Evolutionary conservation across 2,888 invertebrate genomes (phyloP), one percentile per base, ranked within the genome.

Genomic region (Morinoia aosen): DNA sequence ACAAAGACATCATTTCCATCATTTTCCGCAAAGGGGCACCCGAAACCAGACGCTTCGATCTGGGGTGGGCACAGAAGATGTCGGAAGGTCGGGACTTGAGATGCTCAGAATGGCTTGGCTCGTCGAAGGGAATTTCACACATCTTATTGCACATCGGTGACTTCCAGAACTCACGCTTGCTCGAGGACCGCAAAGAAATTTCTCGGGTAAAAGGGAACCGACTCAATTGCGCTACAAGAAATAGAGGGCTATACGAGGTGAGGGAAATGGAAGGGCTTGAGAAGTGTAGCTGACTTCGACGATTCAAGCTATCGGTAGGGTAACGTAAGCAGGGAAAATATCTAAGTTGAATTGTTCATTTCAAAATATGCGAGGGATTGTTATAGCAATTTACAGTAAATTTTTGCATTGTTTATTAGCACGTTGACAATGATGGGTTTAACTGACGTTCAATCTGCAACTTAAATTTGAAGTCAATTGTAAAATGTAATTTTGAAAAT

Each of bases 11-110:
- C 93, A 93, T 93, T 93, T 93, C 93, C 93, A 93, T 93, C 93
- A 93, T 93, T 93, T 93, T 93, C 93, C 57, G 93, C 93, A 93
- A 93, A 93, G 93, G 93, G 93, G 93, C 93, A 93, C 93, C 93
- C 93, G 93, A 93, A 93, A 93, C 93, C 93, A 93, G 93, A 93
- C 93, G 93, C 57, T 93, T 93, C 93, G 93, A 93, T 93, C 93
- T 93, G 48, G 56, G 93, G 93, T 57, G 93, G 93, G 57, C 93
- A 57, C 57, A 8, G 57, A 57, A 93, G 93, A 93, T 57, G 93
- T 93, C 56, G 57, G 93, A 57, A 93, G 93, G 90, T 90, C 90
- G 90, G 90, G 16, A 57, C 93, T 57, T 12, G 93, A 48, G 93
- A 93, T 33, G 76, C 48, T 93, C 93, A 57, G 48, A 93, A 93